Evolutionary conservation across 2,888 invertebrate genomes (phyloP), one percentile per base, ranked within the genome.

Genomic region (Stenichneumon culpator): DNA sequence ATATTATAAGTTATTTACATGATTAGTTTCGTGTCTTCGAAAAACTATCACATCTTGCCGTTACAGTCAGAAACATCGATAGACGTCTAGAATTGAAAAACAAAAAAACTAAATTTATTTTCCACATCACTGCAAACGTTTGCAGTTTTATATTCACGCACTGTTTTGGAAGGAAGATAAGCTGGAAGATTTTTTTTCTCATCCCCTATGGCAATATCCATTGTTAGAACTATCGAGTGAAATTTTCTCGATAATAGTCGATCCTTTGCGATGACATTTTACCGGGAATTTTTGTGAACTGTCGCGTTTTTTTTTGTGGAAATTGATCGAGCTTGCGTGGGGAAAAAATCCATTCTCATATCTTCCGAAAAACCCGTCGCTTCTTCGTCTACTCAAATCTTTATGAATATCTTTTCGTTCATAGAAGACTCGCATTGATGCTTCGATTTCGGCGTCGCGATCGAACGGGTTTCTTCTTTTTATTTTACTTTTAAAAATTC

Each of bases 111-210:
- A 69, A 44, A 57, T 22, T 57, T 44, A 44, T 44, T 57, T 57
- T 25, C 11, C 57, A 57, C 11, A 57, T 19, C 25, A 22, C 57
- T 25, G 57, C 57, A 25, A 54, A 22, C 14, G 32, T 16, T 44
- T 47, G 19, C 57, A 36, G 19, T 67, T 47, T 65, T 54, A 19
- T 19, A 14, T 50, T 50, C 28, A 22, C 28, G 57, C 36, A 68
- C 36, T 63, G 25, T 74, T 39, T 65, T 25, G 47, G 60, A 72
- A 84, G 84, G 70, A 84, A 82, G 79, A 80, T 73, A 73, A 80
- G 68, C 72, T 83, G 83, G 83, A 83, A 86, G 83, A 72, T 85
- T 70, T 25, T 72, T 44, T 28, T 54, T 54, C 22, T 54, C 9
- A 57, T 22, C 57, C 19, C 57, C 57, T 54, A 54, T 54, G 19